Evolutionary conservation across 2,113 vertebrate species (phyloP).

Genomic region (Poeciliopsis turrubarensis): DNA sequence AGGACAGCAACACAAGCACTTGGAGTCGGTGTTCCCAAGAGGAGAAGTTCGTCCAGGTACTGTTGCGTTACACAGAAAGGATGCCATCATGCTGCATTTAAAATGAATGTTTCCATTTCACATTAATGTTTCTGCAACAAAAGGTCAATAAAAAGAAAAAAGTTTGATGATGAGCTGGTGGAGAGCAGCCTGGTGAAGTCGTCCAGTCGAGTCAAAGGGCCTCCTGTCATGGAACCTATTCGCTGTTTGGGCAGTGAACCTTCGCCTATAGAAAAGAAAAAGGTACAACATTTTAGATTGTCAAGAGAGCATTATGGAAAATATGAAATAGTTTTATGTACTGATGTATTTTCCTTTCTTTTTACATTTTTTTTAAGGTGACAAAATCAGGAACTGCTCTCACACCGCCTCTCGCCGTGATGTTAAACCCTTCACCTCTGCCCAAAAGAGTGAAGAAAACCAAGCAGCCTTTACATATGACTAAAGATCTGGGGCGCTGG

Average conservation of each 20-base stretch:
- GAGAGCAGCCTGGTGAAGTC: slow-evolving; percentile 97
- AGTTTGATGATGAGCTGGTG: slow-evolving; percentile 96
- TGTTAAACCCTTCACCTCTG: slow-evolving; percentile 82
- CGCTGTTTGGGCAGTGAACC: slow-evolving; percentile 85
- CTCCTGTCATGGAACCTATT: slow-evolving; percentile 86
- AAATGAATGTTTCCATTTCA: background rate
- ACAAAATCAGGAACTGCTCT: slow-evolving; percentile 85
- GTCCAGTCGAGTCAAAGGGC: slow-evolving; percentile 90
- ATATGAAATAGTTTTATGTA: background rate
- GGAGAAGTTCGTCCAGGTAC: slow-evolving; percentile 95
- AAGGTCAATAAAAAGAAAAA: slow-evolving; percentile 97
- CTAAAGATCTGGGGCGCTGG: slow-evolving; percentile 95
- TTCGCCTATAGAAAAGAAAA: slow-evolving; percentile 92
- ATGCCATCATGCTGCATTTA: background rate
- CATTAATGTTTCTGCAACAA: background rate
- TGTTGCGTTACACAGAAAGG: background rate
- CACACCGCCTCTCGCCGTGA: slow-evolving; percentile 83
- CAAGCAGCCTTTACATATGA: slow-evolving; percentile 93
- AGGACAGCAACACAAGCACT: slow-evolving; percentile 86
- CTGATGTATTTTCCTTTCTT: background rate
- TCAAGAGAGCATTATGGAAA: background rate
- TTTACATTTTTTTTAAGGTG: slow-evolving; percentile 71
- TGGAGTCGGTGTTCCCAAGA: slow-evolving; percentile 87
- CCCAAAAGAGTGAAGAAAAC: slow-evolving; percentile 94
- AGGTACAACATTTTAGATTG: slow-evolving; percentile 77